phyloP scores from a whole-genome alignment of 2,888 invertebrate species.

The Eupeodes latifasciatus region DNA sequence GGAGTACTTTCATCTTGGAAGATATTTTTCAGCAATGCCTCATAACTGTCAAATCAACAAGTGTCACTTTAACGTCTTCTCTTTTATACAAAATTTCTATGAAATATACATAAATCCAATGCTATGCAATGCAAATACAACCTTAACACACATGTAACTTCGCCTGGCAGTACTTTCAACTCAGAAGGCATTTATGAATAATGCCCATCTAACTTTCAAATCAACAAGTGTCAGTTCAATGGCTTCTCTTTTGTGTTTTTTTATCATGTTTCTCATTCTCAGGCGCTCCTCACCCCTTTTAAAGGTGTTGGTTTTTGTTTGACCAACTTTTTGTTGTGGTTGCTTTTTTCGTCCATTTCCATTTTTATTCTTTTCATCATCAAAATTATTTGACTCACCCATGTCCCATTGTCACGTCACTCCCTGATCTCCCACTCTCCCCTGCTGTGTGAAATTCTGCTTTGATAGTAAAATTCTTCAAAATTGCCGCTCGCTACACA shows the following conservation, averaged over 20 bases:
- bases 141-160: no score
- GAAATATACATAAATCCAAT: no score
- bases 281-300: not conserved
- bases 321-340: slow-evolving; percentile 70
- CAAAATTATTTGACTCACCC: slow-evolving; percentile 54
- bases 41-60: no score
- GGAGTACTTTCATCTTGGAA: no score
- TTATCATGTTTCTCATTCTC: not conserved
- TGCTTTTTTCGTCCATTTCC: slow-evolving; percentile 34
- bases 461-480: slow-evolving; percentile 7
- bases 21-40: no score
- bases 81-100: no score
- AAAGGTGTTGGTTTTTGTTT: not conserved
- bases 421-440: not conserved
- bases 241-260: not conserved
- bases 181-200: slow-evolving; percentile 17
- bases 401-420: slow-evolving; percentile 7
- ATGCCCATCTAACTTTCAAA: slow-evolving; percentile 45
- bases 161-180: slow-evolving; percentile 8
- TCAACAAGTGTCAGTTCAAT: slow-evolving; percentile 63
- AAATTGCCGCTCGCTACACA: not conserved
- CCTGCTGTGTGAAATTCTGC: not conserved
- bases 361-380: slow-evolving; percentile 12
- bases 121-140: no score
- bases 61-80: no score